Percentiles rank a stretch among this genome's conserved stretches.
Evolutionary conservation across 2,113 vertebrate genomes (phyloP).

Genomic region (Porphyrio hochstetteri): DNA sequence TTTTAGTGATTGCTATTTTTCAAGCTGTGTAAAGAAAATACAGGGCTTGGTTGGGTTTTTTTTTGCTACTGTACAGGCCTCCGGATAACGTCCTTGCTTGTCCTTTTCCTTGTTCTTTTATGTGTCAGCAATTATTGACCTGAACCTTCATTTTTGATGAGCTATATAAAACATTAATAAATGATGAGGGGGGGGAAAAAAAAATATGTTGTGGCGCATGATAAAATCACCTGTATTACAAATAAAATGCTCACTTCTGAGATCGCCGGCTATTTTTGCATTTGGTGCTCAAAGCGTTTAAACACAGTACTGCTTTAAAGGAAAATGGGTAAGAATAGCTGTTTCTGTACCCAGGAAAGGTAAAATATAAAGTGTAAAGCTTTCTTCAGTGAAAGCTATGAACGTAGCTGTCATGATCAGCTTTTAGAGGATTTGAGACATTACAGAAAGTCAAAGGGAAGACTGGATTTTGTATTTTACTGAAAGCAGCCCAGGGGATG

Average conservation of each 20-base stretch:
- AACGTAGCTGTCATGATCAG: neutral
- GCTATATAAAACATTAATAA: slow-evolving; percentile 55
- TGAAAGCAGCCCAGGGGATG: neutral
- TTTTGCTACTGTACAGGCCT: neutral
- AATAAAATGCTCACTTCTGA: slow-evolving; percentile 63
- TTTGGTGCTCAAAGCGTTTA: slow-evolving; percentile 20
- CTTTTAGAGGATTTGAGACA: neutral
- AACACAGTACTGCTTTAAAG: slow-evolving; percentile 48
- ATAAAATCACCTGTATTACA: slow-evolving; percentile 59
- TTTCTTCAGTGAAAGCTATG: neutral
- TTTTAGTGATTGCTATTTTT: neutral
- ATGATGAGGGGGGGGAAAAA: neutral
- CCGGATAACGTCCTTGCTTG: slow-evolving; percentile 20
- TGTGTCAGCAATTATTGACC: slow-evolving; percentile 47
- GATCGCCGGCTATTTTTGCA: slow-evolving; percentile 59
- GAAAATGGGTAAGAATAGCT: neutral
- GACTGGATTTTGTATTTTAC: neutral
- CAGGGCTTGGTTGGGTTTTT: no score
- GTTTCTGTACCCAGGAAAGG: neutral
- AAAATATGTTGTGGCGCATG: slow-evolving; percentile 36
- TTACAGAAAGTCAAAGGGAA: neutral
- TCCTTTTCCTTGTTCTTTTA: slow-evolving; percentile 35
- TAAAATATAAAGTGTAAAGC: slow-evolving; percentile 18
- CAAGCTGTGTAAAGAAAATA: neutral
- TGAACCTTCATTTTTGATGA: slow-evolving; percentile 53